These are phyloP conservation scores for Amazona guildingii DNA, from an alignment of 2,113 vertebrate species.

Conservation along the genomic window DNA sequence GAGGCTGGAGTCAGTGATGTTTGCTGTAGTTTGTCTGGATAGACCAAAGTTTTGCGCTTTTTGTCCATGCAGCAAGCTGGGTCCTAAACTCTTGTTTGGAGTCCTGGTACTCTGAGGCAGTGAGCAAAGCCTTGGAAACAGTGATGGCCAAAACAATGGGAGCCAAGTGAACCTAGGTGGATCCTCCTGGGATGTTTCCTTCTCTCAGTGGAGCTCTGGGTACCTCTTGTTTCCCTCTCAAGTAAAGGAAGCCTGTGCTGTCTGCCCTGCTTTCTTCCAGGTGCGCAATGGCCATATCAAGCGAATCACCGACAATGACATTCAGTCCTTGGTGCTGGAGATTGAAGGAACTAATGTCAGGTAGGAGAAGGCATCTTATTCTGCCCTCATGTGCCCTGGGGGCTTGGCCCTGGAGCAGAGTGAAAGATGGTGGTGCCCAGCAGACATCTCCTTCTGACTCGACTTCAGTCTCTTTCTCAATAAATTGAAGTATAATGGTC, in stretches of 20 bases:
- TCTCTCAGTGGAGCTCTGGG: not conserved
- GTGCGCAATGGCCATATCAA: slow-evolving; percentile 97
- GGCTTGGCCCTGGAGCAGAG: not conserved
- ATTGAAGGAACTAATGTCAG: slow-evolving; percentile 94
- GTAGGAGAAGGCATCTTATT: slow-evolving; percentile 62
- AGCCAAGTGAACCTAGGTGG: not conserved
- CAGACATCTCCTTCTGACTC: not conserved
- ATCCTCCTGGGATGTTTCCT: not conserved
- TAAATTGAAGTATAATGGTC: not conserved
- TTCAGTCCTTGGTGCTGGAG: slow-evolving; percentile 92
- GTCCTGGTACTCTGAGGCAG: not conserved
- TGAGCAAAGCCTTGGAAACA: not conserved
- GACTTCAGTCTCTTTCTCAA: not conserved
- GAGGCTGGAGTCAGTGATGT: not conserved
- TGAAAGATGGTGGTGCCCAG: not conserved
- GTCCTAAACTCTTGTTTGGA: not conserved
- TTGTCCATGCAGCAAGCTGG: not conserved
- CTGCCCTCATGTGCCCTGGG: not conserved
- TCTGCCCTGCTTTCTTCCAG: slow-evolving; percentile 58
- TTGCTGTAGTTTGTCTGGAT: not conserved
- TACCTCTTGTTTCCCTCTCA: not conserved
- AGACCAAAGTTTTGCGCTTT: fast-evolving
- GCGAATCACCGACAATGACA: slow-evolving; percentile 92
- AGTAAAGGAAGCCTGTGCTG: not conserved
- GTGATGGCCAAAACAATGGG: not conserved